Evolutionary conservation across 2,797 vertebrate species (phyloP).

Genomic region (Muscicapa striata): DNA sequence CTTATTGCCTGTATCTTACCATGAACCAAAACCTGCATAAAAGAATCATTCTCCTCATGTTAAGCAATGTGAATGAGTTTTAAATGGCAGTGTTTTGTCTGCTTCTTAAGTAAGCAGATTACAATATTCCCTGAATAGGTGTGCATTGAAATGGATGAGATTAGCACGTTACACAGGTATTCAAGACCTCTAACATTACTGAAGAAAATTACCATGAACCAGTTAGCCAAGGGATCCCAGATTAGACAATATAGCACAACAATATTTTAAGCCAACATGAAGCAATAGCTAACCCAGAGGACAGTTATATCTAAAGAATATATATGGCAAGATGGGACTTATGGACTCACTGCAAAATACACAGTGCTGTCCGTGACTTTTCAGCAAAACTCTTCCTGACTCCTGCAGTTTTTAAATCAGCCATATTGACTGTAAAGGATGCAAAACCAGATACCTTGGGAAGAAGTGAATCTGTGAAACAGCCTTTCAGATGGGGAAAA

Average conservation of each 20-base stretch:
- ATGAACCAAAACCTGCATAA: background rate
- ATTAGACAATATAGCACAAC: background rate
- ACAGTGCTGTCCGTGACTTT: background rate
- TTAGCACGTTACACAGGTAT: background rate
- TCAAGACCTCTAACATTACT: background rate
- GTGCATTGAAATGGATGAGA: background rate
- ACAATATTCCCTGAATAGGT: background rate
- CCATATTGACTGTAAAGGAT: constrained; percentile 1
- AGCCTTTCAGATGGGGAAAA: constrained; percentile 13
- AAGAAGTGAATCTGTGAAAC: background rate
- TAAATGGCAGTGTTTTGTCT: background rate
- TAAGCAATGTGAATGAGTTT: background rate
- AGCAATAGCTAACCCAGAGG: background rate
- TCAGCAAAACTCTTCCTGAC: background rate
- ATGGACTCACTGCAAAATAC: background rate
- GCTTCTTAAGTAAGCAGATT: background rate
- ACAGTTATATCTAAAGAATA: background rate
- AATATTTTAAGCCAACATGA: background rate
- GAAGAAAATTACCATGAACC: background rate
- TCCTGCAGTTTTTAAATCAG: background rate
- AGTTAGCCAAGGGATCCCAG: background rate
- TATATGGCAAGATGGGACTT: background rate
- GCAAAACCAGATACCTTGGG: background rate
- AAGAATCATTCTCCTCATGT: background rate
- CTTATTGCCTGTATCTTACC: background rate